Evolutionary conservation across 2,888 invertebrate genomes (phyloP).

Genomic region (Diarsia brunnea): DNA sequence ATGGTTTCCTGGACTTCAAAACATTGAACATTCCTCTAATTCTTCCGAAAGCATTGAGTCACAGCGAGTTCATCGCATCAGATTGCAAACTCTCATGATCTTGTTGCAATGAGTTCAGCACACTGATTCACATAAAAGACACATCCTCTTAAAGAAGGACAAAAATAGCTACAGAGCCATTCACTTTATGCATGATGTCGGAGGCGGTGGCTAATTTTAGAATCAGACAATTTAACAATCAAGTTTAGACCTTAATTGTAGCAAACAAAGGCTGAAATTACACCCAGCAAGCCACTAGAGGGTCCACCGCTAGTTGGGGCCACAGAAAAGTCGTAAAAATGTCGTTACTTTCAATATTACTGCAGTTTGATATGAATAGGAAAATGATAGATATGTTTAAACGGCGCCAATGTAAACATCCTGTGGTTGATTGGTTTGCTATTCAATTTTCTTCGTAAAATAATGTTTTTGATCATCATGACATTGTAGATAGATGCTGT

Average conservation of each 20-base stretch:
- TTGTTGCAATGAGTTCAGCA: conserved; percentile 50
- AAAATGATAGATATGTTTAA: conserved; percentile 47
- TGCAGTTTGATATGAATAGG: conserved; percentile 34
- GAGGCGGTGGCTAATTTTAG: conserved; percentile 77
- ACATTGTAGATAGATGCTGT: neutral
- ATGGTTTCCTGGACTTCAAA: conserved; percentile 37
- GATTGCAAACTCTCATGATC: conserved; percentile 31
- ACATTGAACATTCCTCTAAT: conserved; percentile 37
- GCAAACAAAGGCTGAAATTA: conserved; percentile 38
- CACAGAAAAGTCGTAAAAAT: conserved; percentile 42
- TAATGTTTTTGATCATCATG: conserved; percentile 6
- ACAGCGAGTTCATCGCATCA: conserved; percentile 26
- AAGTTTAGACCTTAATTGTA: conserved; percentile 57
- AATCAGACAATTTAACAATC: conserved; percentile 50
- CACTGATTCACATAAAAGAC: conserved; percentile 68
- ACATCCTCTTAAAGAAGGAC: conserved; percentile 74
- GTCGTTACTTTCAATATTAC: conserved; percentile 40
- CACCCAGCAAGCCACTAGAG: conserved; percentile 5
- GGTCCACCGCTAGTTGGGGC: conserved; percentile 35
- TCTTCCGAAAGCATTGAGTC: conserved; percentile 43
- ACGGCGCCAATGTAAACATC: conserved; percentile 36
- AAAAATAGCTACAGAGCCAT: conserved; percentile 74
- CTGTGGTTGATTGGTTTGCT: conserved; percentile 13
- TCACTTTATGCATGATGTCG: conserved; percentile 68
- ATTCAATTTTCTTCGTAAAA: conserved; percentile 22